These are phyloP conservation scores for Heliconius ismenius DNA, from an alignment of 2,888 invertebrate species.

Conservation along the genomic window DNA sequence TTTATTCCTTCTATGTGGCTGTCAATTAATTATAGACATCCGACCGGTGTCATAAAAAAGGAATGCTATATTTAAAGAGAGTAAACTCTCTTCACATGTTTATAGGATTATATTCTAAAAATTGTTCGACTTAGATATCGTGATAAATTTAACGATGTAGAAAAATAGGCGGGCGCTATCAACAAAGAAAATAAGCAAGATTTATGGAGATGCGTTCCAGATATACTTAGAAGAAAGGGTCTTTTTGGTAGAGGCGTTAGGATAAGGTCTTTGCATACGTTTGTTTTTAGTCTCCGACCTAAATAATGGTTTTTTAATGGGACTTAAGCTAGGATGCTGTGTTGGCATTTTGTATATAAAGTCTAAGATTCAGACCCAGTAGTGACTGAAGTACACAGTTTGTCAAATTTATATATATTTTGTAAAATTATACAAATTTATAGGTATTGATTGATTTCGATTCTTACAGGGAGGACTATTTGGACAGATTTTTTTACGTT, in stretches of 20 bases:
- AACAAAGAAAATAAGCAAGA: conserved; percentile 23
- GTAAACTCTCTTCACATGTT: neutral
- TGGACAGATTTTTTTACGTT: too few relatives aligned
- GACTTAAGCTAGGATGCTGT: neutral
- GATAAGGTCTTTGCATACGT: conserved; percentile 1
- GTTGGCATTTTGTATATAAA: neutral
- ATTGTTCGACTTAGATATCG: neutral
- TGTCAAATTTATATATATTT: neutral
- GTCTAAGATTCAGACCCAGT: too few relatives aligned
- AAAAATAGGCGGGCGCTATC: conserved; percentile 11
- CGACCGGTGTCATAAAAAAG: too few relatives aligned
- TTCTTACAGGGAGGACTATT: too few relatives aligned
- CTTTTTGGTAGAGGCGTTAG: neutral
- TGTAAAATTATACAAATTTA: neutral
- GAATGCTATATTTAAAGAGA: too few relatives aligned
- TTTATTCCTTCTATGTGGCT: too few relatives aligned
- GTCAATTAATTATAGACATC: too few relatives aligned
- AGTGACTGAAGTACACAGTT: too few relatives aligned
- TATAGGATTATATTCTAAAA: neutral
- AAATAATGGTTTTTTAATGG: neutral
- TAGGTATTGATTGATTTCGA: too few relatives aligned
- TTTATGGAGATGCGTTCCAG: conserved; percentile 14
- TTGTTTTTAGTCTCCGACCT: neutral
- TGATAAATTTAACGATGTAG: conserved; percentile 18
- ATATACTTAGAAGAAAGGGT: conserved; percentile 24